Evolutionary conservation across 2,888 invertebrate genomes (phyloP).

Genomic region (Rhamnusium bicolor): DNA sequence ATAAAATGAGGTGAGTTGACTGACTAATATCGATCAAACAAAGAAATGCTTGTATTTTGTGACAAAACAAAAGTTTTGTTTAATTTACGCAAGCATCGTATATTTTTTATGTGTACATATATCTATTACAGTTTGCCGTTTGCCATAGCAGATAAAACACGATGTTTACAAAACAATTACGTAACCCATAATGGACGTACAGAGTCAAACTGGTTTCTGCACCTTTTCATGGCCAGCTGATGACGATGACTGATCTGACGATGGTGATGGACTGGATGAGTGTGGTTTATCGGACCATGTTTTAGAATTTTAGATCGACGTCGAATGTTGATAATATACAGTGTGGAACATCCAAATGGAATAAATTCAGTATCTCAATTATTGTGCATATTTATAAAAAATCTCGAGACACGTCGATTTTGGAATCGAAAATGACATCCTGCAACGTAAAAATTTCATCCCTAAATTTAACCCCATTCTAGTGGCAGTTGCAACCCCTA

Average conservation of each 20-base stretch:
- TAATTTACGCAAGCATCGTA: constrained; percentile 3
- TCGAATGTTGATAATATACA: too few species aligned
- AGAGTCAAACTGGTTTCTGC: constrained; percentile 36
- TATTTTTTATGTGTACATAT: neutral
- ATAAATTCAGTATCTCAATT: too few species aligned
- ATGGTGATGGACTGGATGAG: too few species aligned
- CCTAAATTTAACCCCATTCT: too few species aligned
- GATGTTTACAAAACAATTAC: constrained; percentile 37
- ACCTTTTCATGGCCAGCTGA: constrained; percentile 27
- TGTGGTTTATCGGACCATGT: too few species aligned
- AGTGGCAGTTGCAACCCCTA: too few species aligned
- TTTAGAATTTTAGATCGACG: too few species aligned
- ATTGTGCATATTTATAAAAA: too few species aligned
- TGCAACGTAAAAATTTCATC: too few species aligned
- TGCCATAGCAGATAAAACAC: neutral
- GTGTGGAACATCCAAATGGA: too few species aligned
- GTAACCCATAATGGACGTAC: constrained; percentile 29
- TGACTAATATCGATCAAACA: constrained; percentile 5
- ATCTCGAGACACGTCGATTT: too few species aligned
- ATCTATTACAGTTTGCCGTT: neutral
- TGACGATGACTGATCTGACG: neutral
- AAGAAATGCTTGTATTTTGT: constrained; percentile 1
- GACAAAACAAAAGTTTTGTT: constrained; percentile 10
- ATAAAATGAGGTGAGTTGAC: neutral
- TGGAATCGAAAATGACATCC: too few species aligned